These are phyloP conservation scores for Idaea straminata DNA, from an alignment of 2,888 invertebrate species.

Conservation along the genomic window DNA sequence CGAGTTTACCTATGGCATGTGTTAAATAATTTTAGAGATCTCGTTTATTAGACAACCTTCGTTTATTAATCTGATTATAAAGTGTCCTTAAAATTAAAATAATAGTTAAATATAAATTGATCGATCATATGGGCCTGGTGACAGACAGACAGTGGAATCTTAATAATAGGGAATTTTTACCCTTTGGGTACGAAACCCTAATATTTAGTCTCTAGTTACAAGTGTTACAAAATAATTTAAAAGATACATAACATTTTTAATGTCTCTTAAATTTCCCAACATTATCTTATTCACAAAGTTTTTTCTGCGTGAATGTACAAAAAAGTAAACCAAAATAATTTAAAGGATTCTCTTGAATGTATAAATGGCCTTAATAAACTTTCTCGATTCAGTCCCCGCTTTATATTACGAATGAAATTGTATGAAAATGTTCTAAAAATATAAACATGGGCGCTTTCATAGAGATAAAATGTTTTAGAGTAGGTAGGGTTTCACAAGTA, in stretches of 20 bases:
- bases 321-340: constrained; percentile 1
- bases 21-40: no score
- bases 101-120: no score
- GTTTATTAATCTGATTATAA: no score
- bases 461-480: neutral
- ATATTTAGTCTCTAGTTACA: no score
- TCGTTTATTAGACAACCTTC: no score
- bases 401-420: constrained; percentile 1
- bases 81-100: no score
- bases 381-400: neutral
- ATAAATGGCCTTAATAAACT: neutral
- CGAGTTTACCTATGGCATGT: no score
- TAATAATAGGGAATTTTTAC: no score
- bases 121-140: no score
- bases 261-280: neutral
- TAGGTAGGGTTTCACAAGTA: neutral
- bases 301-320: neutral
- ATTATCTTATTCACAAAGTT: neutral
- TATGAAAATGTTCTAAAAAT: neutral
- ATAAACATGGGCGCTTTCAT: neutral
- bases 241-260: neutral
- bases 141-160: no score
- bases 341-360: constrained; percentile 1
- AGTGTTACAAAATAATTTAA: no score
- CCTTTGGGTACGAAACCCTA: no score